These are phyloP conservation scores for Apamea crenata DNA, from an alignment of 2,888 invertebrate genomes.

Conservation along the genomic window DNA sequence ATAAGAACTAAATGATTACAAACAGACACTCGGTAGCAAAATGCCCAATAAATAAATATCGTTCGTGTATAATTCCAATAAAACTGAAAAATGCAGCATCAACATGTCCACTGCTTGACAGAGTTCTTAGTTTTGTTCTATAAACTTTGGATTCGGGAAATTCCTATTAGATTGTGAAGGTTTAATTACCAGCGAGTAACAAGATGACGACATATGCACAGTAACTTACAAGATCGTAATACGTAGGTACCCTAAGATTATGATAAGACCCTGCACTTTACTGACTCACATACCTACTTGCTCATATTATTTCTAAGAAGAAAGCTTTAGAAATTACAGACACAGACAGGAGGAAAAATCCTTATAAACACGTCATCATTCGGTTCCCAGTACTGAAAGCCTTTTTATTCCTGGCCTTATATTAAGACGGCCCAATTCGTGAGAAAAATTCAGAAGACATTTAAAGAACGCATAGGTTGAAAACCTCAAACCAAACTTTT, in stretches of 20 bases:
- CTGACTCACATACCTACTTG: conserved; percentile 48
- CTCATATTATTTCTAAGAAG: conserved; percentile 67
- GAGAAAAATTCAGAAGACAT: conserved; percentile 65
- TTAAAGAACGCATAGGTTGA: conserved; percentile 50
- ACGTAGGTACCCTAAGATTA: neutral
- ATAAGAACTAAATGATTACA: neutral
- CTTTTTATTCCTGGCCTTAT: conserved; percentile 64
- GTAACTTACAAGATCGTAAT: neutral
- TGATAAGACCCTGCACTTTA: conserved; percentile 30
- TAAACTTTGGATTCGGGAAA: neutral
- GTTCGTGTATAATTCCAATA: neutral
- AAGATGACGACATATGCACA: conserved; percentile 1
- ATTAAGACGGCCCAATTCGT: conserved; percentile 55
- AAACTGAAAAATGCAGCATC: neutral
- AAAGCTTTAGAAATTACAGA: conserved; percentile 65
- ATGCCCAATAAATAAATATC: neutral
- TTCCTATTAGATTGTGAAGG: neutral
- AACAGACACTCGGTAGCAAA: neutral
- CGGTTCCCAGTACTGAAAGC: conserved; percentile 64
- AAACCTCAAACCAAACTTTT: conserved; percentile 38
- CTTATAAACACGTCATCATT: conserved; percentile 58
- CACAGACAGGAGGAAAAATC: conserved; percentile 68
- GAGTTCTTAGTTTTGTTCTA: too few species aligned
- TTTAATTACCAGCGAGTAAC: neutral
- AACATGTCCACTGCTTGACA: neutral